A percentile compares a stretch with the other conserved stretches of the same genome.
phyloP scores from a whole-genome alignment of 2,113 vertebrate genomes.

The Sylvia atricapilla region DNA sequence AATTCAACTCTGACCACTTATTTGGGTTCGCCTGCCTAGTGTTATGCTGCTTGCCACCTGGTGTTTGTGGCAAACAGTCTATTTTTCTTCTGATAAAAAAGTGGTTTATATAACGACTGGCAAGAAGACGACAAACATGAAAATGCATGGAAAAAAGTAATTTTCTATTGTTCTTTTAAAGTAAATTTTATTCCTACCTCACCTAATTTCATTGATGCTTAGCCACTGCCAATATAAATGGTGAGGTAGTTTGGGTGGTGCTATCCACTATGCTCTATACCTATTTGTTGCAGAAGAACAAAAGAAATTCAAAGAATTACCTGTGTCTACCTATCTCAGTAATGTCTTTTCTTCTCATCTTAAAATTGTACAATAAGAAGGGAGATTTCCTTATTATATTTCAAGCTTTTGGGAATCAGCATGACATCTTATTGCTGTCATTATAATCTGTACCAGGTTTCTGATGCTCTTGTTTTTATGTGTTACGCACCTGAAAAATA shows the following conservation, averaged over 20 bases:
- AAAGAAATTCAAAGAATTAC: background rate
- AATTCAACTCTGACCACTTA: background rate
- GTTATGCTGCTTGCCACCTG: background rate
- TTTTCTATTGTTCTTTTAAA: background rate
- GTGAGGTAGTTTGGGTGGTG: background rate
- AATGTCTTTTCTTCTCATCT: background rate
- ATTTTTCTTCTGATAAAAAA: background rate
- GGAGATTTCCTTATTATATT: no score
- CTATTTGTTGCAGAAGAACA: background rate
- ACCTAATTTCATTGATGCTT: background rate
- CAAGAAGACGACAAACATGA: background rate
- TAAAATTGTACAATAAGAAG: background rate
- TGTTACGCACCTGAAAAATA: no score
- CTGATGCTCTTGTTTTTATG: no score
- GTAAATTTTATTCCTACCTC: background rate
- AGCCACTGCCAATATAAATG: background rate
- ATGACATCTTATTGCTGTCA: no score
- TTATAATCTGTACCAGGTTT: no score
- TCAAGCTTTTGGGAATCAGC: no score
- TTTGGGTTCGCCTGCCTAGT: background rate
- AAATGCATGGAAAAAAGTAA: rapidly evolving
- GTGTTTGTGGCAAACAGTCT: background rate
- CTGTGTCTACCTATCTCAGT: background rate
- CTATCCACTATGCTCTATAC: background rate
- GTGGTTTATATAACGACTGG: background rate